phyloP scores from a whole-genome alignment of 2,888 invertebrate species.

The Emmelina monodactyla region DNA sequence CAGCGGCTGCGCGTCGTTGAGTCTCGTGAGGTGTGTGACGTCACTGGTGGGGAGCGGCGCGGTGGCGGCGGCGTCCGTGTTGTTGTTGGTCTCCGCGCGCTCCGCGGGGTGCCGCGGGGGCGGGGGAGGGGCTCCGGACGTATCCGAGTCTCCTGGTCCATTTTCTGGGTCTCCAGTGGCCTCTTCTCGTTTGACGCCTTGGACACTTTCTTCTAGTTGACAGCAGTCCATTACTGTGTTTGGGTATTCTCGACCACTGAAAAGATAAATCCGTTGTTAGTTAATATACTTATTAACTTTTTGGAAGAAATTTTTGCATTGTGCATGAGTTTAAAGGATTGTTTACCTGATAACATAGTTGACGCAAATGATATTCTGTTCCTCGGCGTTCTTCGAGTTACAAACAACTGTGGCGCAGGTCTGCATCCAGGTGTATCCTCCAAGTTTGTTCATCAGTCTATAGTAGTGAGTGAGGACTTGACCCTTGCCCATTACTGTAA shows the following conservation, averaged over 20 bases:
- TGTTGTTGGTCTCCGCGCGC: conserved; percentile 43
- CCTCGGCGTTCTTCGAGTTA: conserved; percentile 94
- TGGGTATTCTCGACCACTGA: conserved; percentile 86
- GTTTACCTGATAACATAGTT: conserved; percentile 90
- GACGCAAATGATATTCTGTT: conserved; percentile 96
- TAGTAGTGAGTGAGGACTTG: conserved; percentile 97
- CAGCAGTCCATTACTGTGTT: conserved; percentile 94
- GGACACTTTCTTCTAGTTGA: conserved; percentile 85
- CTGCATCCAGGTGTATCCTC: conserved; percentile 96
- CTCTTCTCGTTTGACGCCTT: conserved; percentile 86
- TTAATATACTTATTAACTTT: too few relatives aligned
- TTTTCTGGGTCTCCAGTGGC: conserved; percentile 84
- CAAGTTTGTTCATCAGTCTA: conserved; percentile 94
- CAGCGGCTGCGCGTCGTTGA: conserved; percentile 46
- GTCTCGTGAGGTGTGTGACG: conserved; percentile 52
- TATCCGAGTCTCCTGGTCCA: conserved; percentile 87
- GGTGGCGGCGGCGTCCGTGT: conserved; percentile 44
- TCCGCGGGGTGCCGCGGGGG: conserved; percentile 43
- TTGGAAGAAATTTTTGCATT: too few relatives aligned
- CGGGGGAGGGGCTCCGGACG: conserved; percentile 45
- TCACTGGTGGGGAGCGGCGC: conserved; percentile 51
- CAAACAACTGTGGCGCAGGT: conserved; percentile 97
- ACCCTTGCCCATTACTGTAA: conserved; percentile 92
- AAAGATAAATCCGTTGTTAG: conserved; percentile 24
- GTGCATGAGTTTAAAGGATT: neutral